phyloP scores from a whole-genome alignment of 2,888 invertebrate genomes.

The Aphidius colemani region DNA sequence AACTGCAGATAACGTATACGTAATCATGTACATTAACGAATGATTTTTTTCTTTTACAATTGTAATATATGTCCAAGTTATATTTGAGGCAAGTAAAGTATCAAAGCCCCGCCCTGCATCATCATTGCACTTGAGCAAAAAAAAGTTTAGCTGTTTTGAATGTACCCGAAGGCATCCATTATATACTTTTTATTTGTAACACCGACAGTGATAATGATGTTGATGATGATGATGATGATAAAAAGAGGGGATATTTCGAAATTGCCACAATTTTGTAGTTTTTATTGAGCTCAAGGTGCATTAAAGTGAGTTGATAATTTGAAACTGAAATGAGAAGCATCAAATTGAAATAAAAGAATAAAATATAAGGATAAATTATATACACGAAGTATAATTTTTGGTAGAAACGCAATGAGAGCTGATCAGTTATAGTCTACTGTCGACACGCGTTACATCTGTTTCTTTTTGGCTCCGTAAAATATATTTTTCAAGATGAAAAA shows the following conservation, averaged over 20 bases:
- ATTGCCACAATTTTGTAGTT: slow-evolving; percentile 60
- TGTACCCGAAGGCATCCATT: slow-evolving; percentile 18
- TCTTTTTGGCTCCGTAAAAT: slow-evolving; percentile 20
- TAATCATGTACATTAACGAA: too few relatives aligned
- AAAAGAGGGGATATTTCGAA: slow-evolving; percentile 46
- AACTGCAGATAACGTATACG: too few relatives aligned
- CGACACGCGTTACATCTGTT: slow-evolving; percentile 57
- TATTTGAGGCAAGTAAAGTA: too few relatives aligned
- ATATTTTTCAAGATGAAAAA: background rate
- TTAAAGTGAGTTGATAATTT: slow-evolving; percentile 15
- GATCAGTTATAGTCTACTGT: slow-evolving; percentile 59
- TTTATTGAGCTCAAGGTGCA: slow-evolving; percentile 43
- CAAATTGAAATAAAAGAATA: slow-evolving; percentile 22
- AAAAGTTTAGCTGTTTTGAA: background rate
- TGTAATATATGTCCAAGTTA: too few relatives aligned
- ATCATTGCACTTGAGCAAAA: too few relatives aligned
- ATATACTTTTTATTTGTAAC: background rate
- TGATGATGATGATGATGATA: slow-evolving; percentile 6
- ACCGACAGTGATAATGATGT: background rate
- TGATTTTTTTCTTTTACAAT: too few relatives aligned
- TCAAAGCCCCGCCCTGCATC: too few relatives aligned
- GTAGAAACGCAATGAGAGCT: slow-evolving; percentile 56
- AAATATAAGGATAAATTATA: slow-evolving; percentile 46
- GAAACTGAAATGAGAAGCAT: slow-evolving; percentile 21
- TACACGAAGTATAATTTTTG: slow-evolving; percentile 54